These are phyloP conservation scores for Himantopus leucocephalus DNA, from an alignment of 2,113 vertebrate species.

Conservation along the genomic window DNA sequence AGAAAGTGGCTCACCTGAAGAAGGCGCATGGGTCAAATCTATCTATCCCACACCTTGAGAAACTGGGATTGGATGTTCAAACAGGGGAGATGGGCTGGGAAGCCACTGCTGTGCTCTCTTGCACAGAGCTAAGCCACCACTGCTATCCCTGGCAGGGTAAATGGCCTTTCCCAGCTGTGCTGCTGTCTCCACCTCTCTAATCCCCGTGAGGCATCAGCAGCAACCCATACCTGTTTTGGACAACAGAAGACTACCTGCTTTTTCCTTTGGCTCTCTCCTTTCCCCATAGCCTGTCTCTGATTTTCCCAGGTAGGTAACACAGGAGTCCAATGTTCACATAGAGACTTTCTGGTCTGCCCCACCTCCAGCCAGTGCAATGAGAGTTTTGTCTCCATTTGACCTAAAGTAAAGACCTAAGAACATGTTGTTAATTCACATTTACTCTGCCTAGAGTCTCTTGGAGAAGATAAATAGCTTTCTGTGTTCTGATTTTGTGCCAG, in stretches of 20 bases:
- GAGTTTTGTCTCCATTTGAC: not conserved
- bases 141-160: not conserved
- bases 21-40: not conserved
- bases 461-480: slow-evolving; percentile 20
- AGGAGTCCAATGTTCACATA: not conserved
- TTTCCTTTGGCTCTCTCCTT: not conserved
- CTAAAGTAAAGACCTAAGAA: not conserved
- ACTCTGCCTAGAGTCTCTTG: not conserved
- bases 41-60: not conserved
- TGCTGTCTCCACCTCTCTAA: not conserved
- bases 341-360: not conserved
- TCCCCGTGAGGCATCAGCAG: not conserved
- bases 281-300: not conserved
- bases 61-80: not conserved
- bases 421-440: not conserved
- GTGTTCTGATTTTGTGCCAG: slow-evolving; percentile 72
- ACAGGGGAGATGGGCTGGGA: not conserved
- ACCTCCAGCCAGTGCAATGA: not conserved
- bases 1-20: not conserved
- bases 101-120: not conserved
- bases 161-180: not conserved
- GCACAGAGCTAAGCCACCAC: not conserved
- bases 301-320: not conserved
- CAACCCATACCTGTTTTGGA: not conserved
- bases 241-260: not conserved